phyloP scores from a whole-genome alignment of 1,140 invertebrate genomes.

The Neelides sp. region DNA sequence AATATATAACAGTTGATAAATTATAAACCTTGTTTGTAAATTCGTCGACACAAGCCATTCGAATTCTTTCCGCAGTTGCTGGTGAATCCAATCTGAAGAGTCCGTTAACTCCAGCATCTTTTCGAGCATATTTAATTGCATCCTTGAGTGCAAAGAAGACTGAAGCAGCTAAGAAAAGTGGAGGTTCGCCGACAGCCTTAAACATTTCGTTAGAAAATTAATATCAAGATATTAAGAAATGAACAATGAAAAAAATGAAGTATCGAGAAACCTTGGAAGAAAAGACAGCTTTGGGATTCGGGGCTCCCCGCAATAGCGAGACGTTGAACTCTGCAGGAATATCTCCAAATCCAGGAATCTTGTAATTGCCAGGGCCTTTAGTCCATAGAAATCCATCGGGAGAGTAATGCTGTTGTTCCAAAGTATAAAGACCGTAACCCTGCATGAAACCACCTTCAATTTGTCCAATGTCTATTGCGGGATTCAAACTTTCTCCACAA shows the following conservation, averaged over 20 bases:
- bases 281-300: slow-evolving; percentile 79
- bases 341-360: slow-evolving; percentile 64
- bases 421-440: slow-evolving; percentile 79
- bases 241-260: not conserved
- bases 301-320: slow-evolving; percentile 68
- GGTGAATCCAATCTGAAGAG: slow-evolving; percentile 69
- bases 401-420: slow-evolving; percentile 78
- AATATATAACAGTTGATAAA: not conserved
- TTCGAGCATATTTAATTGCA: slow-evolving; percentile 64
- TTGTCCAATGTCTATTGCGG: slow-evolving; percentile 90
- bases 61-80: slow-evolving; percentile 72
- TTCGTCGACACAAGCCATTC: slow-evolving; percentile 76
- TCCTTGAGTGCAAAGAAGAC: slow-evolving; percentile 83
- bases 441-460: slow-evolving; percentile 77
- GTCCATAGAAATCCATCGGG: slow-evolving; percentile 67
- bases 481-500: slow-evolving; percentile 79
- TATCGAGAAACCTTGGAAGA: slow-evolving; percentile 63
- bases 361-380: slow-evolving; percentile 81
- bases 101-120: slow-evolving; percentile 48
- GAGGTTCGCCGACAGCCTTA: slow-evolving; percentile 88
- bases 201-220: slow-evolving; percentile 32
- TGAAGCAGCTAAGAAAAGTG: slow-evolving; percentile 72
- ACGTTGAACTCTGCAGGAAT: slow-evolving; percentile 88
- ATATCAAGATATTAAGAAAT: not conserved
- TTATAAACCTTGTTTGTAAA: slow-evolving; percentile 58